phyloP scores from a whole-genome alignment of 1,140 invertebrate genomes.

The Drosophila parvula region DNA sequence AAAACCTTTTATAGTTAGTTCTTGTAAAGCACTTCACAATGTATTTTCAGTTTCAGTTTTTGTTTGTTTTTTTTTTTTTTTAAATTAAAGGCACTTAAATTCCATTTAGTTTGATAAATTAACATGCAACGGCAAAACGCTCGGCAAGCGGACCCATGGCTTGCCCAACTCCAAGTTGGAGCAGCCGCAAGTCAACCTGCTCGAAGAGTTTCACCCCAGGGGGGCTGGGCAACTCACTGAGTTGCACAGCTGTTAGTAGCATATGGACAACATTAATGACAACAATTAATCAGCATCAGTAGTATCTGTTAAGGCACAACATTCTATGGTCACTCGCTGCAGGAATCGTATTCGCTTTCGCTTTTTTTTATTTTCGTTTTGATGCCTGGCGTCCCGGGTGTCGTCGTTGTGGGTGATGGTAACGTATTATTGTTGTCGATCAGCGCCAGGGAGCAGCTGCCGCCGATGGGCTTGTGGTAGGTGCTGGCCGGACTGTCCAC shows the following conservation, averaged over 20 bases:
- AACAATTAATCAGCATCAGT: slow-evolving; percentile 57
- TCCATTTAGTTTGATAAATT: slow-evolving; percentile 69
- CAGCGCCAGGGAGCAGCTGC: slow-evolving; percentile 26
- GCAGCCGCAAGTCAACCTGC: background rate
- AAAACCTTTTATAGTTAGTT: background rate
- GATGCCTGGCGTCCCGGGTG: slow-evolving; percentile 48
- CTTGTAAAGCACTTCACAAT: slow-evolving; percentile 49
- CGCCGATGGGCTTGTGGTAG: slow-evolving; percentile 55
- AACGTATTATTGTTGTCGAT: slow-evolving; percentile 58
- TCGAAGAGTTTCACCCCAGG: slow-evolving; percentile 15
- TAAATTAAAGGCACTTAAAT: slow-evolving; percentile 75
- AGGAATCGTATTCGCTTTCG: slow-evolving; percentile 83
- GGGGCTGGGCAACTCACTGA: slow-evolving; percentile 22
- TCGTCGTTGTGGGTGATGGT: slow-evolving; percentile 53
- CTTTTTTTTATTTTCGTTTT: slow-evolving; percentile 67
- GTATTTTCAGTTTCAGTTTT: slow-evolving; percentile 54
- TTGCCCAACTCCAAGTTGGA: slow-evolving; percentile 7
- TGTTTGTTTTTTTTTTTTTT: slow-evolving; percentile 52
- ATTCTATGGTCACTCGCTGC: slow-evolving; percentile 69
- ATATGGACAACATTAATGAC: slow-evolving; percentile 55
- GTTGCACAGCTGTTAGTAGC: slow-evolving; percentile 48
- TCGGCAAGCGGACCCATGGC: background rate
- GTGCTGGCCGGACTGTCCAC: slow-evolving; percentile 54
- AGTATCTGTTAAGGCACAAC: slow-evolving; percentile 44
- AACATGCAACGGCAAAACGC: slow-evolving; percentile 61